Evolutionary conservation across 2,113 vertebrate genomes (phyloP).

Genomic region (Melanocharis versteri): DNA sequence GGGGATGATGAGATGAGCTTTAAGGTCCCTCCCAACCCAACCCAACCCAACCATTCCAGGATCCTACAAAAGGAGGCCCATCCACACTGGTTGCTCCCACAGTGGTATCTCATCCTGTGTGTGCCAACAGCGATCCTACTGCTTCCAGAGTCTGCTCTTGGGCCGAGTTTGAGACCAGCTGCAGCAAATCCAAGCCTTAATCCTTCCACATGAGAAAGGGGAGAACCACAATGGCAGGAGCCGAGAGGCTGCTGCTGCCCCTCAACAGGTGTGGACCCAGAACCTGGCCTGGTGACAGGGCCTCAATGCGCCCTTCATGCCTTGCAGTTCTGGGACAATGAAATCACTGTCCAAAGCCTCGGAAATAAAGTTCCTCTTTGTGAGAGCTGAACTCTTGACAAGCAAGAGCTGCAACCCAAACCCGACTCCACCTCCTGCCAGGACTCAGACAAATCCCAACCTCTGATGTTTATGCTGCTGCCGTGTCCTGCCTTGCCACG

Average conservation of each 20-base stretch:
- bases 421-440: neutral
- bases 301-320: neutral
- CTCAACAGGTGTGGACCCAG: neutral
- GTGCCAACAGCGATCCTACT: fast-evolving
- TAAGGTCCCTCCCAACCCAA: neutral
- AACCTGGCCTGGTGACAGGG: neutral
- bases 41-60: neutral
- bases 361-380: slow-evolving; percentile 13
- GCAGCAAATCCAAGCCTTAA: neutral
- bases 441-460: neutral
- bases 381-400: neutral
- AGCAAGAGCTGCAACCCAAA: neutral
- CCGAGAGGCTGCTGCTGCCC: neutral
- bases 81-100: fast-evolving
- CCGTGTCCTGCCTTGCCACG: neutral
- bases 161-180: neutral
- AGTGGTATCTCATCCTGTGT: fast-evolving
- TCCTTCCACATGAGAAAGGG: neutral
- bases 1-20: neutral
- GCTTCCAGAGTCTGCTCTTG: neutral
- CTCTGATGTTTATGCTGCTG: neutral
- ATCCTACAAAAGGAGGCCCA: neutral
- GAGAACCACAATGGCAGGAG: neutral
- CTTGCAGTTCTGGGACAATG: neutral
- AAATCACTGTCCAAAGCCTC: neutral